Evolutionary conservation across 2,888 invertebrate genomes (phyloP), one percentile per base, ranked within the genome.

Genomic region (Philereme vetulata): DNA sequence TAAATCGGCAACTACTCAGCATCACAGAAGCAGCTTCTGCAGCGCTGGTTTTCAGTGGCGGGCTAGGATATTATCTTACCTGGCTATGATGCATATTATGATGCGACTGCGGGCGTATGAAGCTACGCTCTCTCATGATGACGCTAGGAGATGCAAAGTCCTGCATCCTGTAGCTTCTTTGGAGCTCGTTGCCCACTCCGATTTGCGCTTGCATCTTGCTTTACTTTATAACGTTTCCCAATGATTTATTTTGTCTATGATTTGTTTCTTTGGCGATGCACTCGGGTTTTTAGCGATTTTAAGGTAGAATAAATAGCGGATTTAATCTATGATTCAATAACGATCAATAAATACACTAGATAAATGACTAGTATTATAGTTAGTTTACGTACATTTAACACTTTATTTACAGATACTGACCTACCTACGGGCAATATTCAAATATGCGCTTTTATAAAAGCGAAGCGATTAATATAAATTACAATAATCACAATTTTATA

Each of bases 81-180:
- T 92, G 93, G 82, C 88, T 90, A 79, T 92, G 92, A 83, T 93
- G 93, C 84, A 92, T 87, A 67, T 90, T 93, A 78, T 94, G 92
- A 78, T 94, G 93, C 3, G 91, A 92, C 75, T 93, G 95, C 47
- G 93, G 93, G 62, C 95, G 93, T 55, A 95, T 93, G 83, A 95
- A 95, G 82, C 95, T 95, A 70, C 95, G 91, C 82, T 95, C 95
- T 69, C 95, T 86, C 81, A 94, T 94, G 76, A 94, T 93, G 70
- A 95, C 93, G 60, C 91, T 88, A 47, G 92, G 90, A 42, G 93
- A 80, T 52, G 92, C 88, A 76, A 94, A 94, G 76, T 94, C 93
- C 76, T 90, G 91, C 87, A 93, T 90, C 75, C 92, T 86, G 78
- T 88, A 93, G 77, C 92, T 92, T 69, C 93, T 80, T 79, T 92